Percentiles rank a stretch among this genome's conserved stretches.
phyloP scores from a whole-genome alignment of 2,797 vertebrate species.

The Phoeniculus purpureus region DNA sequence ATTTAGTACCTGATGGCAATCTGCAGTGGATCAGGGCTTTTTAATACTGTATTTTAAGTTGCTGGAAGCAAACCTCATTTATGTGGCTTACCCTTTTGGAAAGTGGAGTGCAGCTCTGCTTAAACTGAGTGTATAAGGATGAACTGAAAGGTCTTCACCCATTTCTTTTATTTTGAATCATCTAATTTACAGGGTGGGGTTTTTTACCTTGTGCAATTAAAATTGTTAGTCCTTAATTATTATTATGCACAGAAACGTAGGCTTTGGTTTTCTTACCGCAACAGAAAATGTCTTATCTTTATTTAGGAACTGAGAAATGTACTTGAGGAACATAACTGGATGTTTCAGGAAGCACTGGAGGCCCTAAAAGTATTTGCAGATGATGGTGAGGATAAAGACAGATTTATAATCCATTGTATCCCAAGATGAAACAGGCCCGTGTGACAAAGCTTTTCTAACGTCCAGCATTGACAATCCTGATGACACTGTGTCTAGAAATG shows the following conservation, averaged over 20 bases:
- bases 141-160: background rate
- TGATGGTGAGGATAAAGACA: slow-evolving; percentile 74
- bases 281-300: background rate
- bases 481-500: background rate
- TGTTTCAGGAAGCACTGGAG: slow-evolving; percentile 86
- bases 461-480: background rate
- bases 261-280: background rate
- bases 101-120: background rate
- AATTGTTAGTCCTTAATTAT: background rate
- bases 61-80: background rate
- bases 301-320: slow-evolving; percentile 89
- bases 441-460: background rate
- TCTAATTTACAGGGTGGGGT: background rate
- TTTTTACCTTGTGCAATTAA: background rate
- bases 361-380: slow-evolving; percentile 88
- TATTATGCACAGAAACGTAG: background rate
- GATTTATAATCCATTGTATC: background rate
- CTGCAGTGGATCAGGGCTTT: background rate
- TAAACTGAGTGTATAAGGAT: background rate
- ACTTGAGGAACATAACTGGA: slow-evolving; percentile 92
- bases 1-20: background rate
- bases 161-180: background rate
- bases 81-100: background rate
- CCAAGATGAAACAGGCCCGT: background rate
- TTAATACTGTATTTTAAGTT: background rate